Evolutionary conservation across 2,113 vertebrate species (phyloP).

Genomic region (Strix uralensis): DNA sequence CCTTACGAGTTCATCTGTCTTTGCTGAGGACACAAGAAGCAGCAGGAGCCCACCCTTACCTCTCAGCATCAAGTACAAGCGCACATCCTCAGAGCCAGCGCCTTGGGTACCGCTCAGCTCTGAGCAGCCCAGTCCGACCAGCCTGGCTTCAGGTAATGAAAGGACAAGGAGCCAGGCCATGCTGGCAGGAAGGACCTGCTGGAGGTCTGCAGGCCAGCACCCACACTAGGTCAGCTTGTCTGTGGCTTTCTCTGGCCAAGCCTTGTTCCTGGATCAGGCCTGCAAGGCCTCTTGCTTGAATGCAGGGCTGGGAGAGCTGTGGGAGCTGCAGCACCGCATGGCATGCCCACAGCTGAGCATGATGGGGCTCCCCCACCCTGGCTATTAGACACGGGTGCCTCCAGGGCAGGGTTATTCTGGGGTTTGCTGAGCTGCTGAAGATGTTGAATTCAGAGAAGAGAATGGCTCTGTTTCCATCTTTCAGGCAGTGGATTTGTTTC

Average conservation of each 20-base stretch:
- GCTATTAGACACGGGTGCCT: background rate
- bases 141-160: constrained; percentile 18
- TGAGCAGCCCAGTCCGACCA: constrained; percentile 38
- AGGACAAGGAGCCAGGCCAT: background rate
- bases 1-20: background rate
- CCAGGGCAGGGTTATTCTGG: background rate
- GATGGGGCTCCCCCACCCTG: background rate
- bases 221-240: background rate
- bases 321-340: background rate
- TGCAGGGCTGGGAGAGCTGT: background rate
- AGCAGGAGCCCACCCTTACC: constrained; percentile 17
- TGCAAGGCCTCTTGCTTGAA: background rate
- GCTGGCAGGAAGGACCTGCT: background rate
- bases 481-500: background rate
- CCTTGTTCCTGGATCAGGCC: background rate
- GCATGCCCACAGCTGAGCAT: background rate
- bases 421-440: background rate
- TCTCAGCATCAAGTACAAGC: constrained; percentile 66
- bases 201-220: background rate
- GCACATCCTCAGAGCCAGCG: constrained; percentile 63
- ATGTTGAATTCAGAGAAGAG: background rate
- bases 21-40: constrained; percentile 15
- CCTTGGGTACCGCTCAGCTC: constrained; percentile 60
- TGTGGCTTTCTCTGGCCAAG: background rate
- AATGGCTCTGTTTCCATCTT: background rate